phyloP scores from a whole-genome alignment of 2,113 vertebrate species.

The Australoheros scitulus region DNA sequence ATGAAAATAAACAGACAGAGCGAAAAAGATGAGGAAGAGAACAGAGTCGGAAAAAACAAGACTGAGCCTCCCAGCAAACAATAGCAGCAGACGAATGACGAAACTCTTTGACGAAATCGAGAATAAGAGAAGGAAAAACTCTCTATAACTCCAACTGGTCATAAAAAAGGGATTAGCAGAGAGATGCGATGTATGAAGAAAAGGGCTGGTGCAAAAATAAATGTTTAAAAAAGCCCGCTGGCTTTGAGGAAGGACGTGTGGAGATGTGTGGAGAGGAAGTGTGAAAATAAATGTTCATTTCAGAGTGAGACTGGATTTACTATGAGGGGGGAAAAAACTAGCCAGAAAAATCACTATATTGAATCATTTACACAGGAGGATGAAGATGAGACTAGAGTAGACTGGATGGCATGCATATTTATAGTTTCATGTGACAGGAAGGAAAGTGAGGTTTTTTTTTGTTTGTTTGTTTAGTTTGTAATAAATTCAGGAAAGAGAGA shows the following conservation, averaged over 20 bases:
- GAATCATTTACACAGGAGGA: slow-evolving; percentile 45
- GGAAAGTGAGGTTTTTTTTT: not conserved
- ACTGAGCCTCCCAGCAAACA: slow-evolving; percentile 39
- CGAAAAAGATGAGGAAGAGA: slow-evolving; percentile 12
- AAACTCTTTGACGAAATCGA: slow-evolving; percentile 16
- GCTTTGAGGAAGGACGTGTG: not conserved
- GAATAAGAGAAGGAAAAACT: not conserved
- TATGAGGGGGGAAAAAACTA: not conserved
- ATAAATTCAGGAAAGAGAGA: not conserved
- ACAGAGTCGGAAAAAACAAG: slow-evolving; percentile 16
- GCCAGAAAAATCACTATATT: slow-evolving; percentile 22
- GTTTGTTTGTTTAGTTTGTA: not conserved
- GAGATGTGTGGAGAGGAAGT: slow-evolving; percentile 16
- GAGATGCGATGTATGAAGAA: not conserved
- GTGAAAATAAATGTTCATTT: slow-evolving; percentile 27
- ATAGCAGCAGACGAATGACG: slow-evolving; percentile 15
- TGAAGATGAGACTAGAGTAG: slow-evolving; percentile 1
- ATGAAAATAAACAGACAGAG: slow-evolving; percentile 10
- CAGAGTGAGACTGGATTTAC: slow-evolving; percentile 27
- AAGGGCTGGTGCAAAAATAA: slow-evolving; percentile 8
- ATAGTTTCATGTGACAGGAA: not conserved
- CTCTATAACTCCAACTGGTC: slow-evolving; percentile 10
- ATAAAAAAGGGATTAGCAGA: slow-evolving; percentile 25
- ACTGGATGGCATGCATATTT: slow-evolving; percentile 33
- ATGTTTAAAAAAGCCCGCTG: slow-evolving; percentile 24